Base-by-base conservation (phyloP, 2,113 vertebrate genomes). In the Atherinomorus stipes region DNA sequence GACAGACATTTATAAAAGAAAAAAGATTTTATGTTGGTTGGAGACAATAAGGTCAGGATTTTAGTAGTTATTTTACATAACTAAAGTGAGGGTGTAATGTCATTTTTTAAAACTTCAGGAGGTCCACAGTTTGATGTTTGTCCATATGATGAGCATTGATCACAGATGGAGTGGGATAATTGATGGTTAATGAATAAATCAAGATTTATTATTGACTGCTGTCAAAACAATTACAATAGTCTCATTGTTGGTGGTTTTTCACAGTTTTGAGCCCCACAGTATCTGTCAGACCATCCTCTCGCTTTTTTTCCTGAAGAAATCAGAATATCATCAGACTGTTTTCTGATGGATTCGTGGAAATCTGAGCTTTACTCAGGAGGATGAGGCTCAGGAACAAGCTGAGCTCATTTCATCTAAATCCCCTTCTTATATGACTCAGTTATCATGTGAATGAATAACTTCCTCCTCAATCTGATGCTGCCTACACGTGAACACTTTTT, bases 101-200 rank as follows among this genome's bases (percentile, higher is more conserved):
- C 51, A 68, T 71, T 49, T 38, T 40, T 11, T 53, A 26, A 73
- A 63, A 40, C 74, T 8, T 66, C 78, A 45, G 60, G 78, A 47
- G 71, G 71, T 18, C 54, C 74, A 75, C 63, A 19, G 62, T 60
- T 57, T 51, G 72, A 71, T 67, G 28, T 49, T 44, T 1, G 1
- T 25, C 80, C 64, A 69, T 68, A 3, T 59, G 59, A 76, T 16
- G 21, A 60, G 67, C 74, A 38, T 56, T 73, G 57, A 84, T 84
- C 56, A 25, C 13, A 59, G 70, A 26, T 67, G 58, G 37, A 40
- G 64, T 71, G 69, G 18, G 37, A 59, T 76, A 77, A 78, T 78
- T 67, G 34, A 78, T 64, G 53, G 70, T 69, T 76, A 64, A 77
- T 64, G 66, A 75, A 59, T 54, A 21, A 74, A 54, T 69, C 59